phyloP scores from a whole-genome alignment of 2,797 vertebrate genomes.

The Acanthiza pusilla region DNA sequence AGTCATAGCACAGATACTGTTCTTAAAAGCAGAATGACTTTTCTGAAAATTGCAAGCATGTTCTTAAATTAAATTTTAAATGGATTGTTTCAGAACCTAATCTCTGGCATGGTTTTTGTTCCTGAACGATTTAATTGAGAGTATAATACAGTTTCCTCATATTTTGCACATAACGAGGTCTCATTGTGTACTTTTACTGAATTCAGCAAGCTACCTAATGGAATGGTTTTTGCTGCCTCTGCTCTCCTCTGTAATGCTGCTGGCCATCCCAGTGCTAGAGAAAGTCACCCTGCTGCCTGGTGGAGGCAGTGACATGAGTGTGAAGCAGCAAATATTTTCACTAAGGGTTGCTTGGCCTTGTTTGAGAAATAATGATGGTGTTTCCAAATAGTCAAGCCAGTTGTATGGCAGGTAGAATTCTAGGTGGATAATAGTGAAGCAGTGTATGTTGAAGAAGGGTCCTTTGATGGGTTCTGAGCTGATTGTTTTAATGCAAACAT shows the following conservation, averaged over 20 bases:
- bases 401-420: background rate
- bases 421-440: background rate
- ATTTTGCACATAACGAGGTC: background rate
- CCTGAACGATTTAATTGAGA: background rate
- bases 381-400: background rate
- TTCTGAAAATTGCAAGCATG: background rate
- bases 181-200: background rate
- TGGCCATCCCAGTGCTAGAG: background rate
- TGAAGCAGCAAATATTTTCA: background rate
- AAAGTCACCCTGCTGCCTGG: background rate
- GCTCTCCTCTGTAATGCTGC: background rate
- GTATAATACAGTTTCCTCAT: background rate
- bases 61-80: background rate
- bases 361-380: background rate
- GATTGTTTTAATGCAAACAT: background rate
- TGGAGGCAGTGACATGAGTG: background rate
- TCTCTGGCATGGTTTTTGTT: background rate
- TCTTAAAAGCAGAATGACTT: background rate
- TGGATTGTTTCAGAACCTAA: background rate
- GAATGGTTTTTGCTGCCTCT: background rate
- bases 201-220: background rate
- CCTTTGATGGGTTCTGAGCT: background rate
- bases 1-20: background rate
- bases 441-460: background rate
- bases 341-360: background rate